phyloP scores from a whole-genome alignment of 1,140 invertebrate species.

The Drosophila sucinea region DNA sequence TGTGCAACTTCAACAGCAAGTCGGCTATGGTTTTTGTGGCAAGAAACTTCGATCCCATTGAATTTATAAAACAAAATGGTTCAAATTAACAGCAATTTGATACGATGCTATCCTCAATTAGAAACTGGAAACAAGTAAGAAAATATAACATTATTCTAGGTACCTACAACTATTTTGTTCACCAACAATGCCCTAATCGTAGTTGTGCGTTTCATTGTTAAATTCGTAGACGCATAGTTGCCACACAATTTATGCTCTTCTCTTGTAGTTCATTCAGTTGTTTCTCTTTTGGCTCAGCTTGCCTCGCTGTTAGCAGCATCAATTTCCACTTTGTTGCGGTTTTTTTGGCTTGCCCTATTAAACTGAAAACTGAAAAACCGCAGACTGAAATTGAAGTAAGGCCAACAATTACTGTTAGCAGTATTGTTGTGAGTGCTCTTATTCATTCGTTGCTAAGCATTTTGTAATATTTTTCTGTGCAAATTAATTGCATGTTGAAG shows the following conservation, averaged over 20 bases:
- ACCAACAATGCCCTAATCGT: not conserved
- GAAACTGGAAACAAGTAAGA: not conserved
- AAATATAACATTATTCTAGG: not conserved
- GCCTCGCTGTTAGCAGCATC: constrained; percentile 31
- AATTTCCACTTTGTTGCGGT: constrained; percentile 51
- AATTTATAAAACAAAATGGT: not conserved
- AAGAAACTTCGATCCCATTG: not conserved
- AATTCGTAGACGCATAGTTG: constrained; percentile 16
- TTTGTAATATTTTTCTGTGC: not conserved
- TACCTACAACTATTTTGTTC: not conserved
- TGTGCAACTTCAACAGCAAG: not conserved
- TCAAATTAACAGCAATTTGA: constrained; percentile 3
- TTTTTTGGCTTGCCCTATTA: constrained; percentile 39
- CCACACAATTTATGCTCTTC: constrained; percentile 2
- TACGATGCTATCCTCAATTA: not conserved
- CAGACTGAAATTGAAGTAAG: constrained; percentile 49
- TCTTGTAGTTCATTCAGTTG: constrained; percentile 5
- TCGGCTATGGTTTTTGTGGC: constrained; percentile 1
- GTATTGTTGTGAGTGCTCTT: not conserved
- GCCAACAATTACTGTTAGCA: constrained; percentile 32
- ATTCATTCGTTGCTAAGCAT: constrained; percentile 32
- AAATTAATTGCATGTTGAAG: constrained; percentile 31
- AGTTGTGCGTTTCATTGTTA: not conserved
- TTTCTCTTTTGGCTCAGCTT: constrained; percentile 1
- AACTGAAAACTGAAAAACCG: constrained; percentile 39